phyloP scores from a whole-genome alignment of 2,797 vertebrate species.

The Hypotaenidia okinawae region DNA sequence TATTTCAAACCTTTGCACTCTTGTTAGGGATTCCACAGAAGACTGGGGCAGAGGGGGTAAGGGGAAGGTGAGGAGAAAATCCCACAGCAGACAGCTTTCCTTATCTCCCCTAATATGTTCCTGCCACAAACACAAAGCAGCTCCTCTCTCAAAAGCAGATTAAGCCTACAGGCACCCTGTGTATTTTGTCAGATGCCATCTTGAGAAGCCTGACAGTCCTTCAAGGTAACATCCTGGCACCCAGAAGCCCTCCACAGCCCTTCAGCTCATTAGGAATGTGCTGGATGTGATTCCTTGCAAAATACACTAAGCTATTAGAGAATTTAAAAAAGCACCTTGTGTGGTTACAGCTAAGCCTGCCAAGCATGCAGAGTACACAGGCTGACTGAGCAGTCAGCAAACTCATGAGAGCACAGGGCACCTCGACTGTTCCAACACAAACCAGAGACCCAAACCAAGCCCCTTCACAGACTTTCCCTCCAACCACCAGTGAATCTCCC shows the following conservation, averaged over 20 bases:
- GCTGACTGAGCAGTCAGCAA: not conserved
- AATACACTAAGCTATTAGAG: not conserved
- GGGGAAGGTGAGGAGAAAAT: not conserved
- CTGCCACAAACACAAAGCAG: not conserved
- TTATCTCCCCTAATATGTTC: not conserved
- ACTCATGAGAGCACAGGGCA: not conserved
- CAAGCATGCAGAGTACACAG: not conserved
- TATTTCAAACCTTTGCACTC: not conserved
- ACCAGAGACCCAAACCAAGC: not conserved
- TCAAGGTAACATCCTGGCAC: not conserved
- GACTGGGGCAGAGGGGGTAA: not conserved
- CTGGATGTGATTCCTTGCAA: not conserved
- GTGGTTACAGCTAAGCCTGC: not conserved
- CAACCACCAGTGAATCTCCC: not conserved
- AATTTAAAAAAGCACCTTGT: not conserved
- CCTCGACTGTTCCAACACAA: not conserved
- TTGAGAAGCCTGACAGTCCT: not conserved
- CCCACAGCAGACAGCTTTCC: not conserved
- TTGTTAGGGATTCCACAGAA: not conserved
- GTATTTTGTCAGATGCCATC: not conserved
- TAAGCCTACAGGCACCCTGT: fast-evolving
- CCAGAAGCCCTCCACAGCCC: not conserved
- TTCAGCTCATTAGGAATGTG: not conserved
- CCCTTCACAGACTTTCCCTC: not conserved
- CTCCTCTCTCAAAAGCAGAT: not conserved